phyloP scores from a whole-genome alignment of 23 tunicate species.

The Pegea sp. region DNA sequence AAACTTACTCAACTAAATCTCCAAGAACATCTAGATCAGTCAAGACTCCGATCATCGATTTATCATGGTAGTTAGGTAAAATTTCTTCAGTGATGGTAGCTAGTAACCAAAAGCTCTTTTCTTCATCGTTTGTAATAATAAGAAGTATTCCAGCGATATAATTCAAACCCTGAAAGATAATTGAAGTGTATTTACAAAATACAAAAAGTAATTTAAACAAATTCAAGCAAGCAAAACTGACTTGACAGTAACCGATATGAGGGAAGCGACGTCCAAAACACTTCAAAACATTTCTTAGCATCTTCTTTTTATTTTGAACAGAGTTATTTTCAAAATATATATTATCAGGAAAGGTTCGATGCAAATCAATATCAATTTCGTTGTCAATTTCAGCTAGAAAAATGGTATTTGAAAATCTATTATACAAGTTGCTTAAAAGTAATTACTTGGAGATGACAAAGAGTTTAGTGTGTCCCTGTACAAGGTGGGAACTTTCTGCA shows the following conservation, averaged over 20 bases:
- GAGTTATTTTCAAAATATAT: constrained; percentile 13
- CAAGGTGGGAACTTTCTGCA: constrained; percentile 13
- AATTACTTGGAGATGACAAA: constrained; percentile 2
- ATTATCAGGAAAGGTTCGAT: constrained; percentile 88
- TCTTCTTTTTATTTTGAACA: constrained; percentile 8
- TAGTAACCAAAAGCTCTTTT: constrained; percentile 56
- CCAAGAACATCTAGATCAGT: constrained; percentile 37
- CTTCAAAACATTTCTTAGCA: constrained; percentile 22
- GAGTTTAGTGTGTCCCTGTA: constrained; percentile 3
- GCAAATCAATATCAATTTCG: constrained; percentile 40
- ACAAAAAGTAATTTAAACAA: neutral
- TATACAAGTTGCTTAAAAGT: neutral
- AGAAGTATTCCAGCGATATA: constrained; percentile 57
- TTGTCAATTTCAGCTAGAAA: constrained; percentile 8
- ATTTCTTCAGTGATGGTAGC: constrained; percentile 34
- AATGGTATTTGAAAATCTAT: constrained; percentile 8
- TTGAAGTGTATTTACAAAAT: neutral
- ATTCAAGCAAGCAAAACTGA: constrained; percentile 2
- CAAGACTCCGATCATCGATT: constrained; percentile 23
- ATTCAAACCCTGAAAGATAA: constrained; percentile 55
- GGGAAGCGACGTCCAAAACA: constrained; percentile 41
- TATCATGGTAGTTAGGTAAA: constrained; percentile 21
- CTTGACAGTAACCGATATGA: constrained; percentile 53
- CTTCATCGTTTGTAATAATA: constrained; percentile 46
- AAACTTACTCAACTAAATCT: constrained; percentile 29